Evolutionary conservation across 1,140 invertebrate genomes (phyloP).

Genomic region (Anthonomus grandis): DNA sequence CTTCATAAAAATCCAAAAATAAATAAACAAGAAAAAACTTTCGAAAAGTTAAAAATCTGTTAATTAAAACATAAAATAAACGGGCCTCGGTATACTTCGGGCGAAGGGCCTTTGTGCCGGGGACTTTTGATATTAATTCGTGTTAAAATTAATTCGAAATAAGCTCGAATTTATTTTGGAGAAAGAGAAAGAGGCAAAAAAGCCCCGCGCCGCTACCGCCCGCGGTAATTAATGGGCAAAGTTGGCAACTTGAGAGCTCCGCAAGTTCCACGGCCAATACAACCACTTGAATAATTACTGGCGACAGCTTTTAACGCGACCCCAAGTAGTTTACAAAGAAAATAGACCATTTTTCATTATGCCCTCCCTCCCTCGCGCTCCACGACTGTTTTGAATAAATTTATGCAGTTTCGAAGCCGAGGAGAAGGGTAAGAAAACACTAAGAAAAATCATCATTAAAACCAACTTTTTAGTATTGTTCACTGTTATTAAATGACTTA

Average conservation of each 20-base stretch:
- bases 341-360: conserved; percentile 41
- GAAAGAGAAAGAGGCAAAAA: conserved; percentile 13
- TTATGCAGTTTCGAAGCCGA: conserved; percentile 25
- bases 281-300: conserved; percentile 46
- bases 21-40: too few relatives aligned
- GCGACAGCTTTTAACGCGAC: conserved; percentile 42
- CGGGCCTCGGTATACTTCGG: too few relatives aligned
- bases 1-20: too few relatives aligned
- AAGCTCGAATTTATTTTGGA: conserved; percentile 25
- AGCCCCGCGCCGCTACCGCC: conserved; percentile 10
- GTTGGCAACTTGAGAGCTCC: conserved; percentile 45
- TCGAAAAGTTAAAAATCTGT: too few relatives aligned
- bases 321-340: conserved; percentile 43
- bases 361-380: too few relatives aligned
- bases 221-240: conserved; percentile 43
- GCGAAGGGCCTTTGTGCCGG: neutral
- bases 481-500: too few relatives aligned
- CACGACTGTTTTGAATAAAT: conserved; percentile 34
- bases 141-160: conserved; percentile 30
- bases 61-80: conserved; percentile 15
- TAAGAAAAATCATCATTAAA: neutral
- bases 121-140: conserved; percentile 25
- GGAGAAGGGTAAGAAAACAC: neutral
- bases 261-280: conserved; percentile 41
- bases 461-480: too few relatives aligned